Evolutionary conservation across 2,888 invertebrate genomes (phyloP).

Genomic region (Drosophila kambysellisi): DNA sequence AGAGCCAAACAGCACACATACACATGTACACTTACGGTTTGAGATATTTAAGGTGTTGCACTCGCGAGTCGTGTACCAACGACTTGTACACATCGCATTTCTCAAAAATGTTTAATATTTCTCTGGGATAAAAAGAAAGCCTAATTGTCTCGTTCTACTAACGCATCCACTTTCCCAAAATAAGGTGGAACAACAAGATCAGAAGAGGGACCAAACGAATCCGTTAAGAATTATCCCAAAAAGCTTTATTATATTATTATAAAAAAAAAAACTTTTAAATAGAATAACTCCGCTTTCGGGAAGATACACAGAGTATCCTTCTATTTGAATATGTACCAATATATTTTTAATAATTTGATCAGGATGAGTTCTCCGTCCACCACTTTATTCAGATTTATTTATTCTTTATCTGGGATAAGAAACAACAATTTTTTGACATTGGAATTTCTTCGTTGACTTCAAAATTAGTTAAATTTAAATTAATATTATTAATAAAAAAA

Average conservation of each 20-base stretch:
- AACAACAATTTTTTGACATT: neutral
- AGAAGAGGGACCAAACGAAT: neutral
- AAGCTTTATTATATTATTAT: neutral
- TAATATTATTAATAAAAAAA: neutral
- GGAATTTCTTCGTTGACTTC: neutral
- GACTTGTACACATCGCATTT: neutral
- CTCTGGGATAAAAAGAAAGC: neutral
- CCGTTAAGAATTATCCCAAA: neutral
- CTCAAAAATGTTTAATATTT: neutral
- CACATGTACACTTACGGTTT: neutral
- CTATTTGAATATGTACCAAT: neutral
- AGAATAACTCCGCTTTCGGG: neutral
- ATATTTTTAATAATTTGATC: neutral
- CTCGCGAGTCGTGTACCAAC: neutral
- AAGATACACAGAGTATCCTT: neutral
- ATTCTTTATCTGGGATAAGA: neutral
- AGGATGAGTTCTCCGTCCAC: neutral
- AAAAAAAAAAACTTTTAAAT: neutral
- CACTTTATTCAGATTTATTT: neutral
- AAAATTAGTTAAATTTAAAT: neutral
- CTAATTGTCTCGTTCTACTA: neutral
- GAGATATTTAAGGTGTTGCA: slow-evolving; percentile 1
- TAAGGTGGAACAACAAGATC: neutral
- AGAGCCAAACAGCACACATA: neutral
- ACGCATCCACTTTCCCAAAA: neutral